Evolutionary conservation across 2,797 vertebrate species (phyloP).

Genomic region (Halcyon smyrnensis): DNA sequence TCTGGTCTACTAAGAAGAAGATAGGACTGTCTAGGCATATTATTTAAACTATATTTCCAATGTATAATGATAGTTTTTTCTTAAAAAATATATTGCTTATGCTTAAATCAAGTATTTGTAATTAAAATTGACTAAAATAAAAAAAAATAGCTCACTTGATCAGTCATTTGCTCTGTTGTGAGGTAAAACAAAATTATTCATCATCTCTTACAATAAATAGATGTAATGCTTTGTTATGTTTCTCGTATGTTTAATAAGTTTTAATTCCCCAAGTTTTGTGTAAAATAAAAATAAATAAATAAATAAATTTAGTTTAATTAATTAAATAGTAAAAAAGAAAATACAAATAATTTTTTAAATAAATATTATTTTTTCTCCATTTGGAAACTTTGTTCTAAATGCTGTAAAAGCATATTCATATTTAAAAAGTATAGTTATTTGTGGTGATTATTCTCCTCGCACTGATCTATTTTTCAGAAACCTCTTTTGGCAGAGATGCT

Average conservation of each 20-base stretch:
- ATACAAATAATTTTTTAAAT: not conserved
- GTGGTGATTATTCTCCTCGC: not conserved
- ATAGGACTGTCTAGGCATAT: not conserved
- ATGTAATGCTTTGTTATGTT: not conserved
- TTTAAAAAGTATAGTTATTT: not conserved
- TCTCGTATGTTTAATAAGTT: not conserved
- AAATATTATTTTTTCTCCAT: not conserved
- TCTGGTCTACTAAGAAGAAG: not conserved
- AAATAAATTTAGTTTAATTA: not conserved
- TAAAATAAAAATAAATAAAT: not conserved
- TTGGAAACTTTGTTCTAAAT: not conserved
- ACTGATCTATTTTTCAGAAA: not conserved
- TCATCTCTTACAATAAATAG: not conserved
- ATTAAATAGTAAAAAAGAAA: not conserved
- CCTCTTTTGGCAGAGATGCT: not conserved
- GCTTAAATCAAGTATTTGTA: not conserved
- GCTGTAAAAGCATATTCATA: not conserved
- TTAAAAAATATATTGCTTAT: accelerated
- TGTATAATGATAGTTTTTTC: no score
- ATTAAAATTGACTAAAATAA: not conserved
- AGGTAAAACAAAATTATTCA: not conserved
- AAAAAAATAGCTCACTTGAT: not conserved
- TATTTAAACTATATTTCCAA: not conserved
- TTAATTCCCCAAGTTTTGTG: not conserved
- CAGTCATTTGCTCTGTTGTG: not conserved